A percentile compares a stretch with the other conserved stretches of the same genome.
Conservation (phyloP, 2,797 vertebrate species). For the Melanotaenia maccullochi region DNA sequence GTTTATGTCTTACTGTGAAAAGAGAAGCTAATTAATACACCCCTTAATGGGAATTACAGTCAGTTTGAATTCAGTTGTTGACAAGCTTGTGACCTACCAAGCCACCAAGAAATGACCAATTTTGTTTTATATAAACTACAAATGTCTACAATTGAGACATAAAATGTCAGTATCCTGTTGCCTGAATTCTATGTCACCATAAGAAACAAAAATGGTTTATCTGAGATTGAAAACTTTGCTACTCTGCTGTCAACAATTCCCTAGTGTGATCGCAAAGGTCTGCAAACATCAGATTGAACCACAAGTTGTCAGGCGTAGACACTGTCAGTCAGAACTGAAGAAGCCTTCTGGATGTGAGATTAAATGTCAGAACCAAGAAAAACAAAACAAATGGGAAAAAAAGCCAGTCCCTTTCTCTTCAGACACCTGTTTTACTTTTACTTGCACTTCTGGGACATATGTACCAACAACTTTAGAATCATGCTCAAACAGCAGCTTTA, state of each 20-base stretch:
- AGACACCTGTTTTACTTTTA: neutral
- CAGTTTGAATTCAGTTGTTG: neutral
- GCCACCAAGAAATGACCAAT: neutral
- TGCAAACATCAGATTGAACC: neutral
- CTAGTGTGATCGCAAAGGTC: neutral
- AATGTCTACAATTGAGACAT: neutral
- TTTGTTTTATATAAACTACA: neutral
- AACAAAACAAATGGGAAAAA: too few species aligned
- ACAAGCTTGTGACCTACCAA: neutral
- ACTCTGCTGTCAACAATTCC: neutral
- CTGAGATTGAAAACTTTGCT: neutral
- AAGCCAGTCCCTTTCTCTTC: neutral
- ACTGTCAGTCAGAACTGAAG: neutral
- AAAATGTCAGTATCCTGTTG: neutral
- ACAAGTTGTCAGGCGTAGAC: neutral
- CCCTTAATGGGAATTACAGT: neutral
- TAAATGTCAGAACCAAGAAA: neutral
- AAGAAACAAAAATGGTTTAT: neutral
- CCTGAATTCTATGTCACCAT: neutral
- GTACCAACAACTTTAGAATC: neutral
- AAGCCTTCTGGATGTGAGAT: neutral
- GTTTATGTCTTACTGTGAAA: neutral
- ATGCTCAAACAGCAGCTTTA: neutral
- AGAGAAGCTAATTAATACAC: neutral
- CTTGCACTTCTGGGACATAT: neutral